Evolutionary conservation across 2,888 invertebrate genomes (phyloP).

Genomic region (Pseudanteris insignis): DNA sequence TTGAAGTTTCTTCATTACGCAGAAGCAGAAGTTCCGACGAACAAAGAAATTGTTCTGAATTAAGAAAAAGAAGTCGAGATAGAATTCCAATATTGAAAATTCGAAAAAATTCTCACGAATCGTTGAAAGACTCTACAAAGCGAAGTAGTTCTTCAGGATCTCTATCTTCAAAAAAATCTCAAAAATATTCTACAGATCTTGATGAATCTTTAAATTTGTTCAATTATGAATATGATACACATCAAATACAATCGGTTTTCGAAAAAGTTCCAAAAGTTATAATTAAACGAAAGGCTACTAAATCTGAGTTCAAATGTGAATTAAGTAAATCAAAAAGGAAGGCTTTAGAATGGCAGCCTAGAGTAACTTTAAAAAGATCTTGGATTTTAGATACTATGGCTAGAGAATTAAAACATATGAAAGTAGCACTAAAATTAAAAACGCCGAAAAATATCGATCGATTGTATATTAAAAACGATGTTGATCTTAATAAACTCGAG

Average conservation of each 20-base stretch:
- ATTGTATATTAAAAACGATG: slow-evolving; percentile 16
- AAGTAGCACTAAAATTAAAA: slow-evolving; percentile 48
- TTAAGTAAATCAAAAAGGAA: slow-evolving; percentile 56
- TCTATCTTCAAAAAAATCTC: slow-evolving; percentile 32
- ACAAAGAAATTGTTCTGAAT: slow-evolving; percentile 3
- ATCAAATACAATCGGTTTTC: slow-evolving; percentile 32
- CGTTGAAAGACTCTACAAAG: slow-evolving; percentile 10
- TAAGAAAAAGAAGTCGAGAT: slow-evolving; percentile 18
- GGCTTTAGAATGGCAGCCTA: slow-evolving; percentile 60
- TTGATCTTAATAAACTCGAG: slow-evolving; percentile 38
- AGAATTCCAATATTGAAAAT: slow-evolving; percentile 52
- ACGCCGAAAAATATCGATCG: slow-evolving; percentile 29
- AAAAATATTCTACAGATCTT: slow-evolving; percentile 22
- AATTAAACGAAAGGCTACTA: slow-evolving; percentile 61
- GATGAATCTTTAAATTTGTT: slow-evolving; percentile 16
- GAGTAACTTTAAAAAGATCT: slow-evolving; percentile 59
- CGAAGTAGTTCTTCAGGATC: slow-evolving; percentile 38
- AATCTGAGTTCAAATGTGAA: slow-evolving; percentile 63
- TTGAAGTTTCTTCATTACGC: slow-evolving; percentile 5
- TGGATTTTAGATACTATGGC: slow-evolving; percentile 60
- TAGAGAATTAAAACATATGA: slow-evolving; percentile 55
- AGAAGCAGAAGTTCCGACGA: slow-evolving; percentile 1
- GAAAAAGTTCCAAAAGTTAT: slow-evolving; percentile 64
- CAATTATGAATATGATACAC: slow-evolving; percentile 31
- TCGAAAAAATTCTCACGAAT: slow-evolving; percentile 42